These are phyloP conservation scores for Bimastos eiseni DNA, from an alignment of 2,888 invertebrate genomes.

Conservation along the genomic window DNA sequence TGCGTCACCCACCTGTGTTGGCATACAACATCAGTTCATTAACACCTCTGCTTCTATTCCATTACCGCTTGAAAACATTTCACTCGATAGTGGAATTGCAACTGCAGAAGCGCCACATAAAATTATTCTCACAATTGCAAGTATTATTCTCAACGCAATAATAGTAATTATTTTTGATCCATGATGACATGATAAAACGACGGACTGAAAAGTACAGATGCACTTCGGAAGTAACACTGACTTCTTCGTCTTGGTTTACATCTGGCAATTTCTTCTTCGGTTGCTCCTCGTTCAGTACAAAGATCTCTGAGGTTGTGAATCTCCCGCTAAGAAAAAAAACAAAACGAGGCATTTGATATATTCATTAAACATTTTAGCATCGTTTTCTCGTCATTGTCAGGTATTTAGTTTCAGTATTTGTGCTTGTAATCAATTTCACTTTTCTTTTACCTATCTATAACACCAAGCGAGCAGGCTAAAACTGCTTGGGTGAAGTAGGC, in stretches of 20 bases:
- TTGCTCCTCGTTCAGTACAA: conserved; percentile 37
- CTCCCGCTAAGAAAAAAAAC: conserved; percentile 41
- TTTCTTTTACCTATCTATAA: background rate
- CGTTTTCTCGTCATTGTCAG: background rate
- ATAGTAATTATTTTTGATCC: too few species aligned
- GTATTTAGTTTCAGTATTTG: background rate
- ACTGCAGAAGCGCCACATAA: too few species aligned
- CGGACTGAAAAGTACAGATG: background rate
- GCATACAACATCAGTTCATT: too few species aligned
- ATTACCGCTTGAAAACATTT: too few species aligned
- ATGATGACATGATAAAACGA: background rate
- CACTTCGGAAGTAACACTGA: too few species aligned
- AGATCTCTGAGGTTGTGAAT: conserved; percentile 42
- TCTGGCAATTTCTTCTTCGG: conserved; percentile 39
- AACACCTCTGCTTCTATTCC: too few species aligned
- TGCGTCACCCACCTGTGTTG: too few species aligned
- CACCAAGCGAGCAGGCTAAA: too few species aligned
- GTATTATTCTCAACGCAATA: too few species aligned
- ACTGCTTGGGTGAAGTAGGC: too few species aligned
- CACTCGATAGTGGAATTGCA: too few species aligned
- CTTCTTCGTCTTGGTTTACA: conserved; percentile 41
- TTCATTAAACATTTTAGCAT: background rate
- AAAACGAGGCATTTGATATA: background rate
- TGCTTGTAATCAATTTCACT: background rate
- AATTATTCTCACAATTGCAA: too few species aligned